Evolutionary conservation across 2,888 invertebrate genomes (phyloP).

Genomic region (Cryptosula pallasiana): DNA sequence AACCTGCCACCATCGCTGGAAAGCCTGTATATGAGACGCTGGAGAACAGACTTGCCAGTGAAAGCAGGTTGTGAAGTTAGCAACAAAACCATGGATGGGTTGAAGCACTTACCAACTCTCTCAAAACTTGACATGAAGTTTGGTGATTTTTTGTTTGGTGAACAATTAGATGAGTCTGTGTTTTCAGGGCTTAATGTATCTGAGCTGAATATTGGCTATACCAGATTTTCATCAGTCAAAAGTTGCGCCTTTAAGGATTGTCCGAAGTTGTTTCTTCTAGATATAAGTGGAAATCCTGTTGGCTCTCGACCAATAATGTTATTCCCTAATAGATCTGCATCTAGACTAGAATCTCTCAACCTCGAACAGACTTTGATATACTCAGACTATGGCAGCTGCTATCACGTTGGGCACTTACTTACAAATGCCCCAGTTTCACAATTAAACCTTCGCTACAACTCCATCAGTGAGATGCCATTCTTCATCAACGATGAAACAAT

Average conservation of each 20-base stretch:
- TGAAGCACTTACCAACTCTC: neutral
- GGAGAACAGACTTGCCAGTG: neutral
- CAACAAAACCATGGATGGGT: neutral
- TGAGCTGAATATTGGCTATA: neutral
- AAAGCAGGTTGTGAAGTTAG: neutral
- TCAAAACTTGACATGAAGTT: neutral
- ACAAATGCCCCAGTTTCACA: neutral
- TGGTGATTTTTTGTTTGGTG: neutral
- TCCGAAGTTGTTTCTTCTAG: neutral
- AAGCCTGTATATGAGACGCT: neutral
- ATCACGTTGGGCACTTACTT: neutral
- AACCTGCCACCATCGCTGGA: neutral
- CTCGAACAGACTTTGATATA: neutral
- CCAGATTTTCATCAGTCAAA: neutral
- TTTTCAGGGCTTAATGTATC: neutral
- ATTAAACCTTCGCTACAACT: neutral
- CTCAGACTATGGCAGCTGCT: neutral
- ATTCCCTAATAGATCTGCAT: neutral
- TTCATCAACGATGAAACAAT: neutral
- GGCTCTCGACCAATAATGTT: neutral
- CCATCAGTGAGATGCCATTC: neutral
- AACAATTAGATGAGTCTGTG: neutral
- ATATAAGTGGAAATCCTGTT: neutral
- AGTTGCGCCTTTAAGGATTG: neutral
- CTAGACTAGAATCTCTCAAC: neutral